Percentiles rank a stretch among this genome's conserved stretches.
phyloP scores from a whole-genome alignment of 1,140 invertebrate species.

The Onthophagus taurus region DNA sequence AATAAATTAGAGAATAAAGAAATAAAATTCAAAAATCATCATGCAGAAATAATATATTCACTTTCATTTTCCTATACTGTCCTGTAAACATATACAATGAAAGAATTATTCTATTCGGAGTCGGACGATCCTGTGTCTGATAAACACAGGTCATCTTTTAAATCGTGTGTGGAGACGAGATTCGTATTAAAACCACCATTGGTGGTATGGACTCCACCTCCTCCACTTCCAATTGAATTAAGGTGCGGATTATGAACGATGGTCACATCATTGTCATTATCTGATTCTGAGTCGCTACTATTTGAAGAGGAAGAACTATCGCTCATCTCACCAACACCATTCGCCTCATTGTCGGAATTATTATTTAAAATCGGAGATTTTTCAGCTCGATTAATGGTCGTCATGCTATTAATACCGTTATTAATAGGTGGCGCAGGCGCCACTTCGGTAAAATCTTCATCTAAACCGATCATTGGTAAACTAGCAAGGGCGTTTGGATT shows the following conservation, averaged over 20 bases:
- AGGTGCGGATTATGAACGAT: constrained; percentile 18
- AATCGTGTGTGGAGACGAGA: constrained; percentile 46
- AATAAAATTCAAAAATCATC: too few relatives aligned
- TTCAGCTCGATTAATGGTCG: constrained; percentile 22
- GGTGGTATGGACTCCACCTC: constrained; percentile 13
- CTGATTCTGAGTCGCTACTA: constrained; percentile 34
- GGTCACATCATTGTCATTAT: constrained; percentile 22
- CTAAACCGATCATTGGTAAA: constrained; percentile 64
- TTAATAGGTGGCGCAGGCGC: constrained; percentile 23
- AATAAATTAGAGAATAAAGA: too few relatives aligned
- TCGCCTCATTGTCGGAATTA: constrained; percentile 22
- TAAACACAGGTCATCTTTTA: constrained; percentile 66
- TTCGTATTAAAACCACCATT: constrained; percentile 36
- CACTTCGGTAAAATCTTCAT: constrained; percentile 44
- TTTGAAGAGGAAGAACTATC: constrained; percentile 31
- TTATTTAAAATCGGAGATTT: constrained; percentile 13
- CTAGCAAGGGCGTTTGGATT: constrained; percentile 54
- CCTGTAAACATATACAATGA: too few relatives aligned
- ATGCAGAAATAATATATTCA: too few relatives aligned
- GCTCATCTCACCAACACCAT: constrained; percentile 31
- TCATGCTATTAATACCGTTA: constrained; percentile 11
- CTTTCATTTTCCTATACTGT: too few relatives aligned
- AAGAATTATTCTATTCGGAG: too few relatives aligned
- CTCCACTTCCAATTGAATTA: too few relatives aligned
- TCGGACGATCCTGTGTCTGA: constrained; percentile 68